These are phyloP conservation scores for Argyra leucocephala DNA, from an alignment of 2,888 invertebrate species.

Conservation along the genomic window DNA sequence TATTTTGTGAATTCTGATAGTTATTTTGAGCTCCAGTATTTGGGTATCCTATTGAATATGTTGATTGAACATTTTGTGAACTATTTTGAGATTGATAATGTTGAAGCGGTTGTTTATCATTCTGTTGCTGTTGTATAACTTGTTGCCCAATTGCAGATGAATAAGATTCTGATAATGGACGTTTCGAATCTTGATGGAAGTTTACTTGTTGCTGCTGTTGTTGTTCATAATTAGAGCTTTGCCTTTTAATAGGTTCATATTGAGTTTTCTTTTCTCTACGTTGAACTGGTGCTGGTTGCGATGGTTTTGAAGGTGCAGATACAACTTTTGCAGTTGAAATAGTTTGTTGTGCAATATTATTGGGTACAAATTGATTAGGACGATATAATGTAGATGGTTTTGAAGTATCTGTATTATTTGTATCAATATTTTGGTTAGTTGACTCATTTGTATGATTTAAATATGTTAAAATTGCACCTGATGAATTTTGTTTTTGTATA, in stretches of 20 bases:
- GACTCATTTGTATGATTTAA: neutral
- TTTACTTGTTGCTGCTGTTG: neutral
- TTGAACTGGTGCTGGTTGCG: conserved; percentile 19
- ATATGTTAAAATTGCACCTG: conserved; percentile 37
- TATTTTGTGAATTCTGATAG: neutral
- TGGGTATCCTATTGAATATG: conserved; percentile 17
- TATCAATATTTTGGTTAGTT: neutral
- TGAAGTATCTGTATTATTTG: neutral
- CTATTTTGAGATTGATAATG: neutral
- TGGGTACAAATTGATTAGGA: conserved; percentile 39
- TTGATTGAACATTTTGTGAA: conserved; percentile 12
- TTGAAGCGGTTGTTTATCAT: neutral
- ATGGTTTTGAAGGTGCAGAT: neutral
- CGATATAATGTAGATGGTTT: conserved; percentile 30
- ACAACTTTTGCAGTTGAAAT: conserved; percentile 11
- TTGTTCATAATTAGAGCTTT: conserved; percentile 26
- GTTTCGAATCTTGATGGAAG: conserved; percentile 13
- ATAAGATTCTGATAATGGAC: conserved; percentile 29
- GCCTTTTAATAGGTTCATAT: conserved; percentile 21
- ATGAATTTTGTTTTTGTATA: conserved; percentile 45
- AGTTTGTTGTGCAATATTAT: conserved; percentile 25
- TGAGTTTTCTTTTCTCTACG: conserved; percentile 25
- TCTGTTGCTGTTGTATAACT: neutral
- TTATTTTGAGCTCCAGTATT: neutral
- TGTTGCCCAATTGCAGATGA: conserved; percentile 24